Evolutionary conservation across 2,888 invertebrate genomes (phyloP), one percentile per base, ranked within the genome.

Genomic region (Euspilapteryx auroguttella): DNA sequence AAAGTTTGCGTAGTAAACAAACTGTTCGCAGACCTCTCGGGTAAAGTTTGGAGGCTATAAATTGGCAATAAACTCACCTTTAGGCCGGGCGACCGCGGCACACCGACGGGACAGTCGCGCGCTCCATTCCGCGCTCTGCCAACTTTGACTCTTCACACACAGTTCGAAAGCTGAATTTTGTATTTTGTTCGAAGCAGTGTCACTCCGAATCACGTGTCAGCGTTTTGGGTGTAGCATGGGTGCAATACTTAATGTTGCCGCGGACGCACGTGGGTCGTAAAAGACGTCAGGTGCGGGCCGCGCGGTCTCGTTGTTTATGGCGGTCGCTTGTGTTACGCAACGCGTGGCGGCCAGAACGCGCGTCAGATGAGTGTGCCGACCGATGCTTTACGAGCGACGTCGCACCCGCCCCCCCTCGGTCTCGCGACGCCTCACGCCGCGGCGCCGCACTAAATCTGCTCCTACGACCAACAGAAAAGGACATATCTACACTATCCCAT

Each of bases 311-410:
- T 68, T 71, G 73, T 75, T 73, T 73, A 73, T 68, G 64, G 64
- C 62, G 63, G 30, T 10, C 14, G 23, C 17, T 13, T 28, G 12
- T 25, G 53, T 73, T 73, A 73, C 73, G 73, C 73, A 73, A 73
- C 73, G 71, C 71, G 73, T 71, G 62, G 64, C 71, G 71, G 66
- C 69, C 64, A 58, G 61, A 68, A 57, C 68, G 73, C 69, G 73
- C 75, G 75, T 75, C 73, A 73, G 66, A 62, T 53, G 73, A 75
- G 68, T 69, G 71, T 71, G 75, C 59, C 68, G 66, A 54, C 61
- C 69, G 71, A 73, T 73, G 73, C 49, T 75, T 75, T 75, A 75
- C 73, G 73, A 73, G 58, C 71, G 61, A 57, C 62, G 63, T 55
- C 61, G 57, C 66, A 51, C 68, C 49, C 49, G 49, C 49, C 49